Conservation (phyloP, 2,797 vertebrate species). For the Ispidina picta region DNA sequence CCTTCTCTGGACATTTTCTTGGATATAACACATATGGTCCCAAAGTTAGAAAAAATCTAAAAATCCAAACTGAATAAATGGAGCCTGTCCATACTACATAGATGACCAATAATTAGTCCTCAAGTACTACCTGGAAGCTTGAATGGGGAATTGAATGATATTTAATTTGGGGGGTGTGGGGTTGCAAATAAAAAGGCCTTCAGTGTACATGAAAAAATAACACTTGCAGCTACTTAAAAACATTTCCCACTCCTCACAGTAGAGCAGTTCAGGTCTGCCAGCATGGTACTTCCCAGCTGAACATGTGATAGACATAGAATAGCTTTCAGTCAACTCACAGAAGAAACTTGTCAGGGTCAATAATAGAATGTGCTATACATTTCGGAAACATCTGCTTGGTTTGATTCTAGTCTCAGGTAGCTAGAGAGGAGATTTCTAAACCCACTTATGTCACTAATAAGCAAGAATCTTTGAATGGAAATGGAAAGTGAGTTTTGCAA, state of each 20-base stretch:
- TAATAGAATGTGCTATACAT: neutral
- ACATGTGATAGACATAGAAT: neutral
- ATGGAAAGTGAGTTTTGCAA: neutral
- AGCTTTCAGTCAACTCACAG: neutral
- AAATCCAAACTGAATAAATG: neutral
- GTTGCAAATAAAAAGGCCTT: neutral
- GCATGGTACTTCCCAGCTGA: neutral
- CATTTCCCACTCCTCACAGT: neutral
- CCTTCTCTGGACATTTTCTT: neutral
- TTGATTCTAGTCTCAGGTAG: neutral
- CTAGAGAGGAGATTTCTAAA: neutral
- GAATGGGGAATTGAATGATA: neutral
- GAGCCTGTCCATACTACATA: neutral
- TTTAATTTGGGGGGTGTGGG: neutral
- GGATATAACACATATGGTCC: neutral
- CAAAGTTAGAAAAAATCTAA: neutral
- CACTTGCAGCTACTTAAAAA: neutral
- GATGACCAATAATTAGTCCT: neutral
- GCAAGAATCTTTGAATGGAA: neutral
- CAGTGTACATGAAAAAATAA: neutral
- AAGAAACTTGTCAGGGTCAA: neutral
- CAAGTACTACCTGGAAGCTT: neutral
- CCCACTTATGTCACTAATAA: neutral
- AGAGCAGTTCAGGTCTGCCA: constrained; percentile 17
- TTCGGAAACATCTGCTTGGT: neutral